Evolutionary conservation across 1,140 invertebrate genomes (phyloP), one percentile per base, ranked within the genome.

Genomic region (Leptinotarsa defecta): DNA sequence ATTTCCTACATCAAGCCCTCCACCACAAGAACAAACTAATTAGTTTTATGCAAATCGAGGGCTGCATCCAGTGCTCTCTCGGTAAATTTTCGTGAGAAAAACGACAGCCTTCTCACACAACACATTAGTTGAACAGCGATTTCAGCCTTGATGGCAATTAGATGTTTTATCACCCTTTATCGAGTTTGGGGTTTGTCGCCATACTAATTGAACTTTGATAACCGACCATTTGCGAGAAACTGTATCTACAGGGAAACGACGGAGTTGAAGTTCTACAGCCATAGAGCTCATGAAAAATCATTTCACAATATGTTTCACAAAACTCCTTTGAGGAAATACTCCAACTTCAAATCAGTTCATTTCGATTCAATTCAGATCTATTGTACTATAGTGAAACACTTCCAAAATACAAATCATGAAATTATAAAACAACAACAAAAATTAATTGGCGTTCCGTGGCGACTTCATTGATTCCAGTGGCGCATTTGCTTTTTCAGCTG

Each of bases 121-220:
- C 24, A 48, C 24, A 68, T 68, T 68, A 68, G 67, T 49, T 68
- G 20, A 49, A 68, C 24, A 19, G 24, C 15, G 24, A 43, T 68
- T 48, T n/a, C 67, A 48, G 17, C 27, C 67, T n/a, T 27, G 43
- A 68, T 27, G 43, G 49, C 22, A 62, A 71, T 61, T 62, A 71
- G 70, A 71, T 71, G 61, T 71, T 71, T 62, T 52, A 71, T 71
- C 61, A 71, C 61, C 70, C 17, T 24, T 71, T 43, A 71, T 52
- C 20, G 22, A 19, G n/a, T 68, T 68, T 43, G 15, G n/a, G 6
- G 4, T 19, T 19, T 15, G 52, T 57, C 52, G 3, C 3, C 8
- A 11, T 13, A 19, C 52, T 57, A 57, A 57, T 57, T 57, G n/a
- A n/a, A 57, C 6, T 57, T 57, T 57, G n/a, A 57, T 57, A 57